A percentile compares a stretch with the other conserved stretches of the same genome.
phyloP scores from a whole-genome alignment of 2,888 invertebrate species.

The Parthenolecanium corni region DNA sequence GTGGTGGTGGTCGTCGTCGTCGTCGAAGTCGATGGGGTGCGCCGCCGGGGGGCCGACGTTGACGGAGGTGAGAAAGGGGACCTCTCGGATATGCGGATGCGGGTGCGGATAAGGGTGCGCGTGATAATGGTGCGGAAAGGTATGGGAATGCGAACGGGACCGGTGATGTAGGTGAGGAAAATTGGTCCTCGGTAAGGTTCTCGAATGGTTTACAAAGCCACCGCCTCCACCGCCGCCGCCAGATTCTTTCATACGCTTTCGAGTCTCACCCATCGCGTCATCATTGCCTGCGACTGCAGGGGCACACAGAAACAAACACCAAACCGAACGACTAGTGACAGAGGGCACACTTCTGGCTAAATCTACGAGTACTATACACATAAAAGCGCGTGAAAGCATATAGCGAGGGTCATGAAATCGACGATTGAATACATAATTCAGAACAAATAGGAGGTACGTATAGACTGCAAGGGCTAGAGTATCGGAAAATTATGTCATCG shows the following conservation, averaged over 20 bases:
- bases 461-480: too few relatives aligned
- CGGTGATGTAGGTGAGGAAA: conserved; percentile 27
- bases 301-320: conserved; percentile 1
- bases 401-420: too few relatives aligned
- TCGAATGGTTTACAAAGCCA: conserved; percentile 25
- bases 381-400: too few relatives aligned
- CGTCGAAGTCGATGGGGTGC: conserved; percentile 12
- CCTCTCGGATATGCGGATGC: conserved; percentile 1
- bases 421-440: too few relatives aligned
- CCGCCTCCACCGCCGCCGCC: conserved; percentile 32
- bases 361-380: too few relatives aligned
- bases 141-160: conserved; percentile 22
- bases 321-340: neutral
- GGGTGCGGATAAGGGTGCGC: conserved; percentile 7
- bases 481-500: too few relatives aligned
- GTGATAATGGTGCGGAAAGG: conserved; percentile 17
- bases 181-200: conserved; percentile 22
- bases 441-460: too few relatives aligned
- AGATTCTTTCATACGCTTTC: conserved; percentile 32
- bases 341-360: too few relatives aligned
- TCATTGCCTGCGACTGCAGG: conserved; percentile 16
- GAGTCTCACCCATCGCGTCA: conserved; percentile 23
- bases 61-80: neutral
- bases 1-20: conserved; percentile 13
- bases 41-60: conserved; percentile 2